Conservation (phyloP, 1,140 invertebrate genomes). For the Zaprionus gabonicus region DNA sequence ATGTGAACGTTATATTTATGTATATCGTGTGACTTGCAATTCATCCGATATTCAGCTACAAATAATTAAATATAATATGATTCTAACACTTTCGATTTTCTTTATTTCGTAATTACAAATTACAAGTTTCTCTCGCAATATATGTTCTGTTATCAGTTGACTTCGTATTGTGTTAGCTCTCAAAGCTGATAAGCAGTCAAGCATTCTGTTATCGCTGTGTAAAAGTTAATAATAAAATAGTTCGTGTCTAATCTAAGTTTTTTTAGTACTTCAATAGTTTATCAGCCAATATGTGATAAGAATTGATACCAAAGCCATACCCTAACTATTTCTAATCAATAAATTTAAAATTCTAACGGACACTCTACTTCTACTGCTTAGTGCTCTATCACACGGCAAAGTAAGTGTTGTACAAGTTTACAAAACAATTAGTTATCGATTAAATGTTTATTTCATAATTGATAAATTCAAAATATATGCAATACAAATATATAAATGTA, state of each 20-base stretch:
- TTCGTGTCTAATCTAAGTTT: background rate
- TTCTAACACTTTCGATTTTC: background rate
- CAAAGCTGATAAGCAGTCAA: background rate
- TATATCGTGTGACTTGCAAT: background rate
- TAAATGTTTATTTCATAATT: conserved; percentile 13
- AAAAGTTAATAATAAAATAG: conserved; percentile 1
- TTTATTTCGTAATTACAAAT: background rate
- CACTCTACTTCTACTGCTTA: background rate
- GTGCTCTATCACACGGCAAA: background rate
- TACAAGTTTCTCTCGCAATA: background rate
- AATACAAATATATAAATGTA: background rate
- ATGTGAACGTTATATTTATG: background rate
- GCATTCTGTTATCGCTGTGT: background rate
- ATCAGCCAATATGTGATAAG: background rate
- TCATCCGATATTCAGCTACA: background rate
- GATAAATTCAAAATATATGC: background rate
- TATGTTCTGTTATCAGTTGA: no score
- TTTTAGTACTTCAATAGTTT: background rate
- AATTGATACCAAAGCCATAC: background rate
- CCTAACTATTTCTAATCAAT: background rate
- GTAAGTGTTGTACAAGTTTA: background rate
- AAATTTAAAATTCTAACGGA: background rate
- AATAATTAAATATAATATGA: background rate
- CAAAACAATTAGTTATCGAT: conserved; percentile 16
- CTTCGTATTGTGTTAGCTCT: background rate